Evolutionary conservation across 2,113 vertebrate species (phyloP).

Genomic region (Halichoerus grypus): DNA sequence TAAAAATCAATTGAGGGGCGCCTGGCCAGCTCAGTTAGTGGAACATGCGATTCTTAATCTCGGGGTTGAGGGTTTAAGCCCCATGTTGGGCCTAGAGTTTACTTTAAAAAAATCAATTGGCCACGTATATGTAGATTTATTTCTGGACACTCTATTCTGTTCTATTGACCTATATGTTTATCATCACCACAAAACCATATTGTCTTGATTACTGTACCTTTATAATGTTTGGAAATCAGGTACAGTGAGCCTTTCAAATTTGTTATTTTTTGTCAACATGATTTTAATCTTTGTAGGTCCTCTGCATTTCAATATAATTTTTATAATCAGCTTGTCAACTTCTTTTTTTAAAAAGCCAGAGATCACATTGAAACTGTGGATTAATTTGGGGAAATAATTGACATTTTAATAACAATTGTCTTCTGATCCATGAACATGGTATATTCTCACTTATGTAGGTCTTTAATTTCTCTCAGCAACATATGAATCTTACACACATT

Average conservation of each 20-base stretch:
- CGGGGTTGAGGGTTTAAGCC: not conserved
- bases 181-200: too few species aligned
- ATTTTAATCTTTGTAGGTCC: not conserved
- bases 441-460: too few species aligned
- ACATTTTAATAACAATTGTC: not conserved
- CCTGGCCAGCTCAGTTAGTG: not conserved
- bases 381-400: not conserved
- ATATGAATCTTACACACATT: not conserved
- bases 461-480: not conserved
- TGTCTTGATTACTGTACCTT: not conserved
- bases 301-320: not conserved
- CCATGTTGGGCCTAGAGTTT: not conserved
- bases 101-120: not conserved
- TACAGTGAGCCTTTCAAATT: not conserved
- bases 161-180: not conserved
- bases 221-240: not conserved
- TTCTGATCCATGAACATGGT: not conserved
- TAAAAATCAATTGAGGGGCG: not conserved
- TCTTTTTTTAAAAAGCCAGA: not conserved
- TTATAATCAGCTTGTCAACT: not conserved
- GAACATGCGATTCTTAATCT: not conserved
- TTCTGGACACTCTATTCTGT: not conserved
- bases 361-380: too few species aligned
- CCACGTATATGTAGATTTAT: accelerated
- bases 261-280: not conserved